Base-by-base conservation (phyloP, 2,113 vertebrate species). In the Scomber colias region DNA sequence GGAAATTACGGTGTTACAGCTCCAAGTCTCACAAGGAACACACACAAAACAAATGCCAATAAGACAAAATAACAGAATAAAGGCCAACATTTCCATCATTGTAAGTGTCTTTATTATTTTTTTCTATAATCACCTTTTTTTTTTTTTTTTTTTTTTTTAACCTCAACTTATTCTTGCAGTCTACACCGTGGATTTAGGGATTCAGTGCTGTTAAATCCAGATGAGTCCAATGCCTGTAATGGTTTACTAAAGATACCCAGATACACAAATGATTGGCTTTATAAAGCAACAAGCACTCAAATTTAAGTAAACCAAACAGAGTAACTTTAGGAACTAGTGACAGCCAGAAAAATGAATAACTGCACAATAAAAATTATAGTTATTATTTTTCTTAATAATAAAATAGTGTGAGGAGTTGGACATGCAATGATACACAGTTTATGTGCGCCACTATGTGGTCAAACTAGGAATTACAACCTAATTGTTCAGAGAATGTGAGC, bases 391-490 rank as follows among this genome's bases (percentile, higher is more conserved):
- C 6, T 40, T 40, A 40, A 40, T 40, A 40, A 40, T 40, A 40
- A 40, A 40, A 40, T 40, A 8, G 35, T 40, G 35, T 40, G 7
- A 40, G 35, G 7, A 40, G 8, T 40, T 44, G 14, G 21, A 16
- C 21, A 13, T 9, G 4, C 16, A 17, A 30, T 16, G 21, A 19
- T 7, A 4, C 7, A 46, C 53, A 81, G 77, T 30, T 50, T 51
- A 49, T 3, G 13, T 79, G 75, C 82, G 79, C 84, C 87, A 44
- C 54, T 72, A 10, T 10, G 57, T 84, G 91, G 75, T 65, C 1
- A 27, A 75, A 8, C 2, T 27, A 3, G 12, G 35, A 61, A 76
- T 65, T 81, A 27, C 49, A 70, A 0, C 5, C 19, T 27, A 59
- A 3, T 7, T 54, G 5, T 40, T 40, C 7, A 40, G 35, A 40